Evolutionary conservation across 2,888 invertebrate species (phyloP).

Genomic region (Neoitamus cyanurus): DNA sequence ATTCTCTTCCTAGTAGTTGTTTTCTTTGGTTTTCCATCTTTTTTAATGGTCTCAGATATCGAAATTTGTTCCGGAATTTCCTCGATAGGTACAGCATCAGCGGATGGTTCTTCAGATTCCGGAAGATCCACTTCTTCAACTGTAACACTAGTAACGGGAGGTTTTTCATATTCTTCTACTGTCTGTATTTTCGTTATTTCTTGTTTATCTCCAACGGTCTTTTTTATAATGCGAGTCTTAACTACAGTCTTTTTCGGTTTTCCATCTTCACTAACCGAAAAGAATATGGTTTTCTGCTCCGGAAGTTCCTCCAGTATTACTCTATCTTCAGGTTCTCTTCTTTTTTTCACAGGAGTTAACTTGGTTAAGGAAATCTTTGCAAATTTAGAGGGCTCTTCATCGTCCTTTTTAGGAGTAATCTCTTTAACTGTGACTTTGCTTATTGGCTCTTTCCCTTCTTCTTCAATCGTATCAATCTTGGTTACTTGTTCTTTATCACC

Average conservation of each 20-base stretch:
- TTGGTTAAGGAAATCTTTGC: constrained; percentile 56
- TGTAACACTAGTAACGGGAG: constrained; percentile 63
- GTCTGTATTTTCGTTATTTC: constrained; percentile 65
- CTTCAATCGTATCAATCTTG: constrained; percentile 67
- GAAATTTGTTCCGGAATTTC: constrained; percentile 60
- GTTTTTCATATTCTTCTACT: constrained; percentile 65
- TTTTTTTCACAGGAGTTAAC: constrained; percentile 52
- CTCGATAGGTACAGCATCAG: constrained; percentile 56
- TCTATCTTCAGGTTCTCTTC: constrained; percentile 56
- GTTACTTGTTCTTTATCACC: constrained; percentile 61
- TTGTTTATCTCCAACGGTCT: constrained; percentile 64
- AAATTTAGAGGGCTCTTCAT: constrained; percentile 53
- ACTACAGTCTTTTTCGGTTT: constrained; percentile 63
- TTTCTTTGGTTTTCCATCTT: constrained; percentile 59
- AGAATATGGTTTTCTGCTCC: constrained; percentile 61
- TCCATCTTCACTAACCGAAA: constrained; percentile 65
- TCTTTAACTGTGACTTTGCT: constrained; percentile 60
- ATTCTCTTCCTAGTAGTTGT: constrained; percentile 64
- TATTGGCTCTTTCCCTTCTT: constrained; percentile 65
- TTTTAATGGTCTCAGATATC: constrained; percentile 58
- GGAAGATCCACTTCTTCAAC: constrained; percentile 59
- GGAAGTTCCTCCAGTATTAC: constrained; percentile 61
- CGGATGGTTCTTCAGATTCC: constrained; percentile 56
- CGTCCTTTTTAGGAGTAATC: constrained; percentile 52
- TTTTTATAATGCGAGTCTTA: constrained; percentile 67